Base-by-base conservation (phyloP, 2,113 vertebrate genomes). In the Scalopus aquaticus region DNA sequence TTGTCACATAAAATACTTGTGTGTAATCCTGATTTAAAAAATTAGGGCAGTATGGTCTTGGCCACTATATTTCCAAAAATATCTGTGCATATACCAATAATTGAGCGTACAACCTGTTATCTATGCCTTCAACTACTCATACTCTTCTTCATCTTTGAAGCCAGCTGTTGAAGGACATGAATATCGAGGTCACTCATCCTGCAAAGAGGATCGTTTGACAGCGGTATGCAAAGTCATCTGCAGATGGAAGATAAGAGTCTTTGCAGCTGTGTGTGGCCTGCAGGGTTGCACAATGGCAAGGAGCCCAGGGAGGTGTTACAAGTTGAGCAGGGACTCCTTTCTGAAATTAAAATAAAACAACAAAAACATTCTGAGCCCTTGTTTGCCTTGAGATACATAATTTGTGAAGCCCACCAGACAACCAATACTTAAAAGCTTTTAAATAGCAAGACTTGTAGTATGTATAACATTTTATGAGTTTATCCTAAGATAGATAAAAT, bases 141-240 rank as follows among this genome's bases (percentile, higher is more conserved):
- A 6, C 58, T 11, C 19, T 60, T 37, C 77, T 87, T 62, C 93
- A 88, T 93, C 88, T 96, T 62, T 62, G 69, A 88, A 95, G 69
- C 56, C 88, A 96, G 93, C 69, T 96, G 91, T 69, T 92, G 46
- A 81, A 87, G 46, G 22, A 81, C 67, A 65, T 79, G 51, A 69
- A 76, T 56, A 1, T 5, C 9, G 15, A 86, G 51, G 37, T 79
- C 64, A 49, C 32, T 60, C 69, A 20, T 16, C 37, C 32, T 54
- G 82, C 58, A 37, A 67, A 83, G 60, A 62, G 37, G 56, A 79
- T 60, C 3, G 2, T 60, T 58, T 49, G 70, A 72, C 9, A 10
- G 22, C 11, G 81, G 46, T 30, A 83, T 51, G 65, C 60, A 65
- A 30, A 58, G 44, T 74, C 44, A 74, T 62, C 54, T 16, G 28